Evolutionary conservation across 2,797 vertebrate genomes (phyloP).

Genomic region (Oreortyx pictus): DNA sequence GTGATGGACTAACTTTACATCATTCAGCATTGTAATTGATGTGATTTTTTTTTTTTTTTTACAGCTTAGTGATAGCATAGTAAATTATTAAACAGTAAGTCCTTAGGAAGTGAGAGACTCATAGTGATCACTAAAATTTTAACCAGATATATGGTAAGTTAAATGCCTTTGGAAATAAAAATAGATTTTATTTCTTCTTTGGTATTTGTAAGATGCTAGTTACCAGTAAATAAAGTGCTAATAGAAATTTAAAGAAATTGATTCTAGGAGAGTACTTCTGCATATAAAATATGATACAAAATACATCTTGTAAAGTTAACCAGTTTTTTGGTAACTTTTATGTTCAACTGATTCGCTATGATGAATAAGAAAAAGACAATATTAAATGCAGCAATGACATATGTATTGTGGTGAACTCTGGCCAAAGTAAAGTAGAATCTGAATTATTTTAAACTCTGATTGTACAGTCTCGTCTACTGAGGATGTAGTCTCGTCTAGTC

Average conservation of each 20-base stretch:
- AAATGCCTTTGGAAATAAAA: neutral
- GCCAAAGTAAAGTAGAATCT: neutral
- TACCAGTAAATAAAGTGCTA: neutral
- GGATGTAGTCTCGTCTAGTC: neutral
- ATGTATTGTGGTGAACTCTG: fast-evolving
- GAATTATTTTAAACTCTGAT: neutral
- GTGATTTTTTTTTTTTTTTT: neutral
- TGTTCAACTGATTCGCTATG: neutral
- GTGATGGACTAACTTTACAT: neutral
- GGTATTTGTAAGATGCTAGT: neutral
- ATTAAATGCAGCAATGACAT: neutral
- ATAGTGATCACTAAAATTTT: neutral
- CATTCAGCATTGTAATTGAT: neutral
- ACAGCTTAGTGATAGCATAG: neutral
- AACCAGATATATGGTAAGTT: neutral
- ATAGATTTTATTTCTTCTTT: neutral
- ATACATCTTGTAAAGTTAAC: neutral
- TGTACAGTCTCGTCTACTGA: neutral
- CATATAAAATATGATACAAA: neutral
- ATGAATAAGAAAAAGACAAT: neutral
- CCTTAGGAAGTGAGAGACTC: neutral
- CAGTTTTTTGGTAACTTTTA: neutral
- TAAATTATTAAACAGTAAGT: neutral
- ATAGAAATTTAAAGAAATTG: neutral
- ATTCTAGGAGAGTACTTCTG: neutral